These are phyloP conservation scores for Xylota sylvarum DNA, from an alignment of 2,888 invertebrate species.

Conservation along the genomic window DNA sequence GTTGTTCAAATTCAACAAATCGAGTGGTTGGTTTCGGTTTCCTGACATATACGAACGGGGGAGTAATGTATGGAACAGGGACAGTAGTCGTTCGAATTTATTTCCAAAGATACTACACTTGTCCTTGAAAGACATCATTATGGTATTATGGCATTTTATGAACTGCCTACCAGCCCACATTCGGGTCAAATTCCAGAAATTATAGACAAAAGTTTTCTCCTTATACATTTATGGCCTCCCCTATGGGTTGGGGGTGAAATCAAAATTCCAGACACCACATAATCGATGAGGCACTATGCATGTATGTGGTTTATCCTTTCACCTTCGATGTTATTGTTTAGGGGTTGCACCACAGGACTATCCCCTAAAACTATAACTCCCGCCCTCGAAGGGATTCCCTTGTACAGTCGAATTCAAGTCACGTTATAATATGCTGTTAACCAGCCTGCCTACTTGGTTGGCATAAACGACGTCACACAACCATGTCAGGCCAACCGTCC, in stretches of 20 bases:
- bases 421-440: slow-evolving; percentile 30
- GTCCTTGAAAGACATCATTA: slow-evolving; percentile 30
- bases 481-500: no score
- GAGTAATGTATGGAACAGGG: slow-evolving; percentile 4
- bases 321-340: not conserved
- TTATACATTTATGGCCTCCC: not conserved
- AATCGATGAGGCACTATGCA: slow-evolving; percentile 13
- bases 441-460: slow-evolving; percentile 19
- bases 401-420: slow-evolving; percentile 30
- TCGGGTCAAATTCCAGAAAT: slow-evolving; percentile 36
- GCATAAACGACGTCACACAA: not conserved
- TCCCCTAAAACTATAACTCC: not conserved
- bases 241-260: not conserved
- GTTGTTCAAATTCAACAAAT: slow-evolving; percentile 59
- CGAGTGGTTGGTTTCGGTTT: slow-evolving; percentile 52
- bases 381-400: not conserved
- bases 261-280: slow-evolving; percentile 32
- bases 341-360: slow-evolving; percentile 2
- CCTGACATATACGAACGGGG: slow-evolving; percentile 7
- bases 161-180: slow-evolving; percentile 2
- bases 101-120: slow-evolving; percentile 16
- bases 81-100: slow-evolving; percentile 8
- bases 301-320: slow-evolving; percentile 15
- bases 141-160: slow-evolving; percentile 15
- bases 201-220: slow-evolving; percentile 27